Evolutionary conservation across 2,888 invertebrate genomes (phyloP), one percentile per base, ranked within the genome.

Genomic region (Galerucella nymphaeae): DNA sequence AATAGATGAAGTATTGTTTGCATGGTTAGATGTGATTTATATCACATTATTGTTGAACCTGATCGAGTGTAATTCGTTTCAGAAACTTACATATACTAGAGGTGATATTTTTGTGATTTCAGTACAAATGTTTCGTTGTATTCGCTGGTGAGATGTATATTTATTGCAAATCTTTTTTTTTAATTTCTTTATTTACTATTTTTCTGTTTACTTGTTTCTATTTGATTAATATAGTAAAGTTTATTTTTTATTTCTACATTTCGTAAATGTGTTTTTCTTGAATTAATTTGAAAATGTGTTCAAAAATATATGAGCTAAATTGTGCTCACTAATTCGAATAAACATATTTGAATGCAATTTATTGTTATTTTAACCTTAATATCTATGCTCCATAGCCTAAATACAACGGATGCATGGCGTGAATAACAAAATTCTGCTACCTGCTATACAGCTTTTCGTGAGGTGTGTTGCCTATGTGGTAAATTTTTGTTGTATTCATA

Each of bases 71-170:
- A 30, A 70, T 9, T 18, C 18, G 63, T 59, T 70, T 70, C 57
- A 70, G 63, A 70, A 70, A 55, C 42, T 57, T 70, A 70, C 0
- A 38, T 38, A 38, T 38, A 70, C 73, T 76, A 65, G 66, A 74
- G 71, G 80, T 80, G 80, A 80, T 79, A 80, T 77, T 78, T 80
- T 77, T 80, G 80, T 80, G 80, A 80, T 79, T 79, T 77, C 74
- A 75, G 76, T 78, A 78, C 75, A 78, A 78, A 76, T 75, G 68
- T 66, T 76, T 76, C 75, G 70, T 75, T 73, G 68, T 72, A 66
- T 63, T 70, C 30, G 45, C 18, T 70, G 63, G 63, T 70, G 63
- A 70, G 63, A 70, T 55, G 55, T 70, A 70, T 63, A 70, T 70
- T 57, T 69, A 69, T 69, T 55, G 63, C 53, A 57, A 48, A 61